Conservation (phyloP, 2,888 invertebrate species). For the Saturnia pavonia region DNA sequence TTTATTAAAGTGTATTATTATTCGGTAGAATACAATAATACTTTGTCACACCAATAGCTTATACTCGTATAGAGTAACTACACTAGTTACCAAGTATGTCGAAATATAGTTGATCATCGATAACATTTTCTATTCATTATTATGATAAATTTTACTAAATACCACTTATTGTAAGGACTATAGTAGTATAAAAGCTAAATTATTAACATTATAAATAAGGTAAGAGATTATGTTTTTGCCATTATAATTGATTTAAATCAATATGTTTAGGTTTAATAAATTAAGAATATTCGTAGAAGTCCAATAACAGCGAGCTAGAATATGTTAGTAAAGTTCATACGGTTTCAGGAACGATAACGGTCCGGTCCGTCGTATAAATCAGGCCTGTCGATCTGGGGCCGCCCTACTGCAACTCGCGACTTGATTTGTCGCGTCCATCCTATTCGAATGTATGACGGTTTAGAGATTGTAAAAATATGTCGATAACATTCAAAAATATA, state of each 20-base stretch:
- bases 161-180: too few relatives aligned
- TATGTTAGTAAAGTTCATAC: constrained; percentile 18
- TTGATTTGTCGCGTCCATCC: constrained; percentile 79
- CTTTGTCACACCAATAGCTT: neutral
- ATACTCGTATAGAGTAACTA: neutral
- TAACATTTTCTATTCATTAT: neutral
- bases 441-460: constrained; percentile 43
- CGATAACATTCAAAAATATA: constrained; percentile 19
- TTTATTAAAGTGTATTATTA: neutral
- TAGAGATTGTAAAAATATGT: constrained; percentile 20
- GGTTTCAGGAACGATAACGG: constrained; percentile 63
- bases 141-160: too few relatives aligned
- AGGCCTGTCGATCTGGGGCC: constrained; percentile 77
- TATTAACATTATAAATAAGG: neutral
- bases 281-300: neutral
- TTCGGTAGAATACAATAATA: neutral
- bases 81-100: neutral
- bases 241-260: neutral
- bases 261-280: neutral
- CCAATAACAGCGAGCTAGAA: neutral
- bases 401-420: constrained; percentile 72
- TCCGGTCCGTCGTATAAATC: constrained; percentile 69
- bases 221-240: neutral
- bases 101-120: neutral
- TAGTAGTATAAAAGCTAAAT: too few relatives aligned